These are phyloP conservation scores for Drosophila littoralis DNA, from an alignment of 1,140 invertebrate species.

Conservation along the genomic window DNA sequence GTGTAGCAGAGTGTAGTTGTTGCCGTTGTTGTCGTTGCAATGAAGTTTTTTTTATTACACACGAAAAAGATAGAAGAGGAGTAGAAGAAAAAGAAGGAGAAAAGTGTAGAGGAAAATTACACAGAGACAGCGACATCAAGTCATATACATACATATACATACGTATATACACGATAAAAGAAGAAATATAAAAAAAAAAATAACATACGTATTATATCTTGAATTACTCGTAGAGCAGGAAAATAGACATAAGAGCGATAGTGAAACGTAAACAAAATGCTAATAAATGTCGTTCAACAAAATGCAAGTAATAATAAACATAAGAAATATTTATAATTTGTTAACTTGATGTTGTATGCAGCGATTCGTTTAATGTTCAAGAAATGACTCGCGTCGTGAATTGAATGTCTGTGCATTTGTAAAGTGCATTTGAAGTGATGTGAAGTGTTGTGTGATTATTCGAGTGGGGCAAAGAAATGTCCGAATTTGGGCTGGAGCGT, in stretches of 20 bases:
- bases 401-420: conserved; percentile 36
- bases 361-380: conserved; percentile 11
- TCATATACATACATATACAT: conserved; percentile 55
- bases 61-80: conserved; percentile 47
- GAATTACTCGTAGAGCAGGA: conserved; percentile 17
- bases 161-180: conserved; percentile 15
- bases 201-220: conserved; percentile 23
- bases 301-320: conserved; percentile 67
- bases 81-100: conserved; percentile 57
- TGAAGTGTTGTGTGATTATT: conserved; percentile 43
- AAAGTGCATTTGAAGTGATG: conserved; percentile 28
- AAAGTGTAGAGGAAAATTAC: conserved; percentile 77
- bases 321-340: conserved; percentile 10
- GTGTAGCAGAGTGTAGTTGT: conserved; percentile 37
- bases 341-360: conserved; percentile 9
- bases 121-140: conserved; percentile 62
- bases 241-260: conserved; percentile 41
- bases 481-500: background rate
- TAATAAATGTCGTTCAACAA: conserved; percentile 58
- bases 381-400: conserved; percentile 27
- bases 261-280: conserved; percentile 61
- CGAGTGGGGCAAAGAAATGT: conserved; percentile 7
- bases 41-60: conserved; percentile 44
- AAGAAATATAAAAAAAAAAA: conserved; percentile 31
- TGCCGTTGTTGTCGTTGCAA: conserved; percentile 47